A percentile compares a stretch with the other conserved stretches of the same genome.
Evolutionary conservation across 2,888 invertebrate genomes (phyloP).

Genomic region (Drosophila falleni): DNA sequence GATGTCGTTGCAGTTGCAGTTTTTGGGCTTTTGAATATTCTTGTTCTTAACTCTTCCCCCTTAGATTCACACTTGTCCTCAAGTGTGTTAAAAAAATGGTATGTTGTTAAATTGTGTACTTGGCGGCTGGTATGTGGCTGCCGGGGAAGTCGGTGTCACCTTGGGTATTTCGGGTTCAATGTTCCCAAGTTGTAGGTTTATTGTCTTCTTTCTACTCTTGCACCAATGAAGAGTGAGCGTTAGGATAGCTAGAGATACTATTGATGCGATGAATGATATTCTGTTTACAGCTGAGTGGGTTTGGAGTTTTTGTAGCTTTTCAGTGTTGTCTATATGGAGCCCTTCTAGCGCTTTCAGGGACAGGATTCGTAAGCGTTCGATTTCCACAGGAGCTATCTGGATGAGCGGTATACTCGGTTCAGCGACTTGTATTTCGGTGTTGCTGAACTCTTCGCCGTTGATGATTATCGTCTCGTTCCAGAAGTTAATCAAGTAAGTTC

Average conservation of each 20-base stretch:
- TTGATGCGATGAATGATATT: slow-evolving; percentile 2
- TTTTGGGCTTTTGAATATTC: not conserved
- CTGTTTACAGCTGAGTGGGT: not conserved
- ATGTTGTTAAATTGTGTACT: not conserved
- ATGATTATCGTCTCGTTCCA: no score
- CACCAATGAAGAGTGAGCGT: not conserved
- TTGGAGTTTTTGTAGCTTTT: not conserved
- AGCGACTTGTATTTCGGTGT: not conserved
- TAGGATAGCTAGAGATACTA: not conserved
- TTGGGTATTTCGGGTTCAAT: slow-evolving; percentile 1
- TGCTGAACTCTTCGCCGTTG: slow-evolving; percentile 7
- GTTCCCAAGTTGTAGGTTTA: not conserved
- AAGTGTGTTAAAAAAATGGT: not conserved
- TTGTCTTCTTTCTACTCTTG: slow-evolving; percentile 4
- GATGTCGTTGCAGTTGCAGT: no score
- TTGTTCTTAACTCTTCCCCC: not conserved
- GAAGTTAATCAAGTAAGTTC: no score
- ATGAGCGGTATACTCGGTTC: slow-evolving; percentile 1
- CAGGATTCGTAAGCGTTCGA: not conserved
- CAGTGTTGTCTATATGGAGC: no score
- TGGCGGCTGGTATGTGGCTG: not conserved
- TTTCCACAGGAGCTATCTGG: not conserved
- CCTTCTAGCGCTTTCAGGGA: no score
- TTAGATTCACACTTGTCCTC: not conserved
- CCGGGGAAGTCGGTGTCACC: not conserved